phyloP scores from a whole-genome alignment of 2,888 invertebrate species.

The Orchesella flavescens region DNA sequence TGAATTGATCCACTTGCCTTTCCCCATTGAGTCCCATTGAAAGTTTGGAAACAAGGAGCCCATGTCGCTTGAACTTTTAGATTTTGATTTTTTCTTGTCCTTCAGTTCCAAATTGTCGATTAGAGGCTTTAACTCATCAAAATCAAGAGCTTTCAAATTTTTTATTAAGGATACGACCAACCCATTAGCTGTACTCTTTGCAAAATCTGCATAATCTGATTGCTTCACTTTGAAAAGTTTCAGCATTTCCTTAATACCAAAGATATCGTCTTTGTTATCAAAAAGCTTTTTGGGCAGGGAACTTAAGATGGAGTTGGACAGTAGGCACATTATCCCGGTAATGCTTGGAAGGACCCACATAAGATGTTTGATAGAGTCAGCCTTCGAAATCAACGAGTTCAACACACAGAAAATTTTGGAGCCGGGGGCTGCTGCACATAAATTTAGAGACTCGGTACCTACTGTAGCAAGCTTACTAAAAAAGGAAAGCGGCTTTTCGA shows the following conservation, averaged over 20 bases:
- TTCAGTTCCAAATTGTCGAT: slow-evolving; percentile 11
- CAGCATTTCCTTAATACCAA: not conserved
- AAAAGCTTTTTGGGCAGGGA: not conserved
- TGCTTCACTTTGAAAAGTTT: not conserved
- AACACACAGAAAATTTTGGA: slow-evolving; percentile 3
- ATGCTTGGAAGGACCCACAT: slow-evolving; percentile 11
- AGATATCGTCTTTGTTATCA: not conserved
- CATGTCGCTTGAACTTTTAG: too few species aligned
- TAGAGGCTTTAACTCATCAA: slow-evolving; percentile 7
- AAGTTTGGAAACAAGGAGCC: not conserved
- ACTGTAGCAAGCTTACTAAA: too few species aligned
- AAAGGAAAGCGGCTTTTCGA: too few species aligned
- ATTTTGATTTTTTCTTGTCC: slow-evolving; percentile 17
- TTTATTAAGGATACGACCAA: slow-evolving; percentile 22
- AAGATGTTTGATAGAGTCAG: not conserved
- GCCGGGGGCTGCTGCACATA: too few species aligned
- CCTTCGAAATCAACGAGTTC: not conserved
- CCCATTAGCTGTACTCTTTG: slow-evolving; percentile 30
- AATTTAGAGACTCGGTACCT: too few species aligned
- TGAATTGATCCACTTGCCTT: not conserved
- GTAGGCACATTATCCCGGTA: not conserved
- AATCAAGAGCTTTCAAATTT: not conserved
- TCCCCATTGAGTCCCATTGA: not conserved
- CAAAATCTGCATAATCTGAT: slow-evolving; percentile 17
- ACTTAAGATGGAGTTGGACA: slow-evolving; percentile 16